Conservation (phyloP, 2,888 invertebrate genomes). For the Pollenia amentaria region DNA sequence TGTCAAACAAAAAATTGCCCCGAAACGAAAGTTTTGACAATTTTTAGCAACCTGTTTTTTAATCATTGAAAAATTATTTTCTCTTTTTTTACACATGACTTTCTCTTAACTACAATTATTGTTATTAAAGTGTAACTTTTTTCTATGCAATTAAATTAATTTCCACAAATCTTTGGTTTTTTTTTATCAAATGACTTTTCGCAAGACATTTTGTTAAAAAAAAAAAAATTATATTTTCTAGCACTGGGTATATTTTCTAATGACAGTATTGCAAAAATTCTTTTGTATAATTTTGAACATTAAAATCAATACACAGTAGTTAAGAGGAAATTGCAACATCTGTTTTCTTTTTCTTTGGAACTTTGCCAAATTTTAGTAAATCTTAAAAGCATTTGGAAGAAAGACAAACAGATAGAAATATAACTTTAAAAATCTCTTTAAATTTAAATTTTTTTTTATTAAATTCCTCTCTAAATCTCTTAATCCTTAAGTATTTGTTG, state of each 20-base stretch:
- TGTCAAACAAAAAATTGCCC: no score
- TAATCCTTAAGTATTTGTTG: no score
- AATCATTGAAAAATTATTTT: no score
- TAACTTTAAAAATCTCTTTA: neutral
- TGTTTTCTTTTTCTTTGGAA: constrained; percentile 23
- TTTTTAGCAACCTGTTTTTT: no score
- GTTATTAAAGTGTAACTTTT: neutral
- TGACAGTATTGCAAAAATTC: constrained; percentile 23
- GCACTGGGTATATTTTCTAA: constrained; percentile 3
- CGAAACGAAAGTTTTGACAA: no score
- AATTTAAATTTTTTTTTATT: neutral
- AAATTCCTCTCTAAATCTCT: no score
- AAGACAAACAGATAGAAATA: neutral
- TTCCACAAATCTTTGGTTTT: constrained; percentile 9
- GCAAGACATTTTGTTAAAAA: constrained; percentile 6
- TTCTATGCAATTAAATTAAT: neutral
- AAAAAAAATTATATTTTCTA: constrained; percentile 11
- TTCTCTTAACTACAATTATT: neutral
- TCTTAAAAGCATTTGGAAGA: neutral
- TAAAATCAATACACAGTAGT: constrained; percentile 40
- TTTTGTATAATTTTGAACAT: constrained; percentile 19
- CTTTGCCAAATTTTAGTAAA: constrained; percentile 41
- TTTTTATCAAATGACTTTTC: constrained; percentile 3
- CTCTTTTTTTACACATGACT: neutral
- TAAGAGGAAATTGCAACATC: constrained; percentile 22